phyloP scores from a whole-genome alignment of 92 coral and sea anemone genomes.

The Zoanthus sociatus region DNA sequence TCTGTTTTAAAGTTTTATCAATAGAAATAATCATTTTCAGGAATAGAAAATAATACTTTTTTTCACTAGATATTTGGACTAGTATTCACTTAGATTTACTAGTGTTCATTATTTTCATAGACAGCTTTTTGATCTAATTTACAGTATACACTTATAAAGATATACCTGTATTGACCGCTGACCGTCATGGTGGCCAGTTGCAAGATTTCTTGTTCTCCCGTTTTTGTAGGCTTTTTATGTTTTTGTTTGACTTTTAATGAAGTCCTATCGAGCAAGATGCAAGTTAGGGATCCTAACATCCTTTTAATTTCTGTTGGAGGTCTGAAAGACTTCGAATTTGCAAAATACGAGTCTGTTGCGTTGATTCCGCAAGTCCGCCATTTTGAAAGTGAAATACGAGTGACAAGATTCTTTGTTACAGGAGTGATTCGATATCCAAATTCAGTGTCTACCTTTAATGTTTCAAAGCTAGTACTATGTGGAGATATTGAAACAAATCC shows the following conservation, averaged over 20 bases:
- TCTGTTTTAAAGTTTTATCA: too few species aligned
- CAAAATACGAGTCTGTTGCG: conserved; percentile 19
- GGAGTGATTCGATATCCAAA: conserved; percentile 54
- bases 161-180: too few species aligned
- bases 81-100: too few species aligned
- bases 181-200: conserved; percentile 47
- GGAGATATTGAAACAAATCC: conserved; percentile 54
- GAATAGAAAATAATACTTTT: too few species aligned
- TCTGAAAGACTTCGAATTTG: conserved; percentile 27
- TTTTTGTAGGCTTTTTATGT: conserved; percentile 28
- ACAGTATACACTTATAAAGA: too few species aligned
- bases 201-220: conserved; percentile 52
- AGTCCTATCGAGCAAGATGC: conserved; percentile 21
- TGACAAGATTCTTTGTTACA: conserved; percentile 38
- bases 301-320: conserved; percentile 22
- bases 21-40: too few species aligned
- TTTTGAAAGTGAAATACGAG: conserved; percentile 24
- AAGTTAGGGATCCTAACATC: conserved; percentile 23
- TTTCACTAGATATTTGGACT: too few species aligned
- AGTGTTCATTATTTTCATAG: too few species aligned
- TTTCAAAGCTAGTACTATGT: conserved; percentile 38
- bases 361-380: conserved; percentile 50
- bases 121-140: too few species aligned
- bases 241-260: conserved; percentile 51
- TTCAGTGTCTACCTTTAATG: conserved; percentile 54